Conservation (phyloP, 2,113 vertebrate genomes). For the Origma solitaria region DNA sequence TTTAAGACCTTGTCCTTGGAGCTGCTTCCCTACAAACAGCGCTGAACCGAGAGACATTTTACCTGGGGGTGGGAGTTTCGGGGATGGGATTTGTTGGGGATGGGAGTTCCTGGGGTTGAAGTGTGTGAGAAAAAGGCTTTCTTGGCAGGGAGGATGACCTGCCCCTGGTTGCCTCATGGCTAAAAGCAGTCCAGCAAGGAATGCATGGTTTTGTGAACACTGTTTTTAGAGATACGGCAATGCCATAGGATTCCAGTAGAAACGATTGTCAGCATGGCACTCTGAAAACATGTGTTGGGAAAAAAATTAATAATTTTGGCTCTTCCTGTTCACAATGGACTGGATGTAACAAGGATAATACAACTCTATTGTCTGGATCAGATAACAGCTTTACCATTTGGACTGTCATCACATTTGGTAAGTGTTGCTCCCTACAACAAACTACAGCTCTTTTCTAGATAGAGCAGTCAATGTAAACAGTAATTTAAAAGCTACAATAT, state of each 20-base stretch:
- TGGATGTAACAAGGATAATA: background rate
- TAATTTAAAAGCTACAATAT: background rate
- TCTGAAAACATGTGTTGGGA: background rate
- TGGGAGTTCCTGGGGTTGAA: background rate
- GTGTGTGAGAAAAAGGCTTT: background rate
- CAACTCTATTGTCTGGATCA: background rate
- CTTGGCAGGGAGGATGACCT: background rate
- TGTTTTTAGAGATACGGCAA: background rate
- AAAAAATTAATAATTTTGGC: background rate
- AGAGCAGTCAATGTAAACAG: background rate
- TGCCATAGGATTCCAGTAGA: background rate
- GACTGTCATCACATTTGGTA: background rate
- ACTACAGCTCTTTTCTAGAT: background rate
- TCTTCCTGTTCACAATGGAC: background rate
- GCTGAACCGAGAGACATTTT: background rate
- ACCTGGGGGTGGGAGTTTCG: background rate
- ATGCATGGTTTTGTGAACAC: rapidly evolving
- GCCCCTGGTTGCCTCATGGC: background rate
- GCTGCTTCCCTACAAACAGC: background rate
- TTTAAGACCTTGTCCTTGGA: background rate
- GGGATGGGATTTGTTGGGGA: background rate
- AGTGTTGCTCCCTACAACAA: background rate
- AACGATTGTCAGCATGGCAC: background rate
- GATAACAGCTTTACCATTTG: background rate
- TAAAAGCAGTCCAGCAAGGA: background rate